These are phyloP conservation scores for Xanthorhoe designata DNA, from an alignment of 2,888 invertebrate species.

Conservation along the genomic window DNA sequence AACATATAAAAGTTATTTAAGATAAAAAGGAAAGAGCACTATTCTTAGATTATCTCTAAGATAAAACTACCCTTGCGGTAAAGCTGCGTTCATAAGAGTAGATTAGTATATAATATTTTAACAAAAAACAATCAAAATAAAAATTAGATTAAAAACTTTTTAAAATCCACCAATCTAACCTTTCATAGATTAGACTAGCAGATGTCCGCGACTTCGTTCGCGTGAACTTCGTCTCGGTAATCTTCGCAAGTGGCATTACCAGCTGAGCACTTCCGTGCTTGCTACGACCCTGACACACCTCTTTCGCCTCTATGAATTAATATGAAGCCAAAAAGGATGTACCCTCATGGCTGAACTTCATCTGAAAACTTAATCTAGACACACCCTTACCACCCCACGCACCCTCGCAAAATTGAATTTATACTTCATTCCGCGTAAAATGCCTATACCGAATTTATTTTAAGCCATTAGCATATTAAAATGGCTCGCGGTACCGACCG, in stretches of 20 bases:
- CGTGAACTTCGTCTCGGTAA: too few species aligned
- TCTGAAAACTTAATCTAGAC: background rate
- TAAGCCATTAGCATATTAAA: conserved; percentile 82
- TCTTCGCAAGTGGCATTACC: too few species aligned
- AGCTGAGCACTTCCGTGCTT: too few species aligned
- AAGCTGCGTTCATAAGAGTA: background rate
- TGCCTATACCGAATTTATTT: conserved; percentile 81
- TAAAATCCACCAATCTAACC: too few species aligned
- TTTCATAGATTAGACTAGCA: too few species aligned
- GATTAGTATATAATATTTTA: background rate
- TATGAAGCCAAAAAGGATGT: too few species aligned
- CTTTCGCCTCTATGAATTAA: too few species aligned
- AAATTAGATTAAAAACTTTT: too few species aligned
- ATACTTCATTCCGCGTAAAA: conserved; percentile 78
- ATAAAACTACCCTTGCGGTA: background rate
- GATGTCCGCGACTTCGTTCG: too few species aligned
- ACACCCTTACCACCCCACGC: conserved; percentile 27
- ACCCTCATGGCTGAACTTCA: too few species aligned
- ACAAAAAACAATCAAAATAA: too few species aligned
- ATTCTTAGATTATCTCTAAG: conserved; percentile 58
- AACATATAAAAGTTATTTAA: background rate
- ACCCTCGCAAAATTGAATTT: conserved; percentile 72
- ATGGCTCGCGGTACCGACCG: conserved; percentile 66
- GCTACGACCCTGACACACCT: too few species aligned
- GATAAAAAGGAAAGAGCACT: conserved; percentile 45